A percentile compares a stretch with the other conserved stretches of the same genome.
Evolutionary conservation across 2,888 invertebrate genomes (phyloP).

Genomic region (Entomobrya multifasciata): DNA sequence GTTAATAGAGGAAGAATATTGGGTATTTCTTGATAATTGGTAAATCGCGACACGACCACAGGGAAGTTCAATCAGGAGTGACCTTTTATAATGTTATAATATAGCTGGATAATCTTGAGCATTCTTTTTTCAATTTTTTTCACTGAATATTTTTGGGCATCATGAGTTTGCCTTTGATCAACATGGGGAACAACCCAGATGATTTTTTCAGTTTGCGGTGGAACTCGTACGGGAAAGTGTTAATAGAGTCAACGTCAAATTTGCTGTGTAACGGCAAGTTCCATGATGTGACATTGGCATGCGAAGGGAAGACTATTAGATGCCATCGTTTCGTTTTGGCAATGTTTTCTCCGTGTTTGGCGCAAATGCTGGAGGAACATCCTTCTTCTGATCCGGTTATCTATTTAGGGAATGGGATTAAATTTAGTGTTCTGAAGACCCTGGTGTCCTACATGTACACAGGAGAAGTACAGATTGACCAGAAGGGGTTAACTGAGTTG

Average conservation of each 20-base stretch:
- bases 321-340: conserved; percentile 89
- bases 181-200: no score
- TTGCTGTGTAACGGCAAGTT: conserved; percentile 83
- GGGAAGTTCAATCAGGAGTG: no score
- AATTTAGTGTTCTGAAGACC: conserved; percentile 91
- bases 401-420: conserved; percentile 89
- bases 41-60: no score
- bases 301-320: conserved; percentile 91
- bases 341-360: conserved; percentile 92
- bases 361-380: conserved; percentile 87
- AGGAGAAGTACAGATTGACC: conserved; percentile 88
- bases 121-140: neutral
- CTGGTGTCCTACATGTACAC: conserved; percentile 95
- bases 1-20: no score
- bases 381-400: conserved; percentile 88
- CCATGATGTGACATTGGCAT: conserved; percentile 93
- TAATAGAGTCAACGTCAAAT: conserved; percentile 80
- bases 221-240: neutral
- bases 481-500: conserved; percentile 90
- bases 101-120: no score
- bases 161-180: no score
- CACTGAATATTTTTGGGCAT: neutral
- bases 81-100: no score
- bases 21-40: no score
- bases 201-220: no score